These are phyloP conservation scores for Hydrotaea diabolus DNA, from an alignment of 2,888 invertebrate species.

Conservation along the genomic window DNA sequence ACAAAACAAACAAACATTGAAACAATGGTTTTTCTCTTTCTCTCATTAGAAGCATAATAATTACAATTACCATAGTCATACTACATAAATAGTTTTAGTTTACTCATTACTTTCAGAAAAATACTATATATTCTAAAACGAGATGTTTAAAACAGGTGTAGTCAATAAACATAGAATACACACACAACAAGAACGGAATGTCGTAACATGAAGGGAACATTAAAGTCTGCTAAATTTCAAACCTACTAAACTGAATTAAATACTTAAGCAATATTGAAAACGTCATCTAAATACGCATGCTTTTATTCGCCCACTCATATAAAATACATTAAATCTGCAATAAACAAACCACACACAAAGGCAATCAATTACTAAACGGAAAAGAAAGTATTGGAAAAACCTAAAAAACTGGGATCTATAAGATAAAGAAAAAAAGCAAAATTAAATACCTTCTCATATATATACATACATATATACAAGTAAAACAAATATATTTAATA, in stretches of 20 bases:
- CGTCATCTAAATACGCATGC: constrained; percentile 26
- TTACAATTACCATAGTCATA: constrained; percentile 25
- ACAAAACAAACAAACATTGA: constrained; percentile 60
- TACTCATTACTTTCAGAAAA: constrained; percentile 52
- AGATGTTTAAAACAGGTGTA: not conserved
- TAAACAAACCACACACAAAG: constrained; percentile 59
- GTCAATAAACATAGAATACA: not conserved
- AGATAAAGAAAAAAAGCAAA: constrained; percentile 56
- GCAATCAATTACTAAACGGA: constrained; percentile 67
- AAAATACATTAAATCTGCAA: constrained; percentile 64
- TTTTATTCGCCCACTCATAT: constrained; percentile 9
- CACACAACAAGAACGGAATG: constrained; percentile 15
- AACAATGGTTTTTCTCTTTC: constrained; percentile 63
- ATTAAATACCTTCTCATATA: constrained; percentile 55
- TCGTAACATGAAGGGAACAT: constrained; percentile 59
- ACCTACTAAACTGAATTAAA: constrained; percentile 48
- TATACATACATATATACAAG: constrained; percentile 53
- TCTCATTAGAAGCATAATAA: constrained; percentile 60
- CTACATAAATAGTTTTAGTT: constrained; percentile 31
- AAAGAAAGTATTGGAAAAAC: constrained; percentile 62
- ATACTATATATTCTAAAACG: constrained; percentile 34
- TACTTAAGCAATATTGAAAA: constrained; percentile 57
- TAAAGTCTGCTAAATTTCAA: constrained; percentile 61
- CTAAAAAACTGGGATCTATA: constrained; percentile 62
- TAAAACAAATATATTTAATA: constrained; percentile 50